Conservation (phyloP, 2,888 invertebrate species). For the Patella ulyssiponensis region DNA sequence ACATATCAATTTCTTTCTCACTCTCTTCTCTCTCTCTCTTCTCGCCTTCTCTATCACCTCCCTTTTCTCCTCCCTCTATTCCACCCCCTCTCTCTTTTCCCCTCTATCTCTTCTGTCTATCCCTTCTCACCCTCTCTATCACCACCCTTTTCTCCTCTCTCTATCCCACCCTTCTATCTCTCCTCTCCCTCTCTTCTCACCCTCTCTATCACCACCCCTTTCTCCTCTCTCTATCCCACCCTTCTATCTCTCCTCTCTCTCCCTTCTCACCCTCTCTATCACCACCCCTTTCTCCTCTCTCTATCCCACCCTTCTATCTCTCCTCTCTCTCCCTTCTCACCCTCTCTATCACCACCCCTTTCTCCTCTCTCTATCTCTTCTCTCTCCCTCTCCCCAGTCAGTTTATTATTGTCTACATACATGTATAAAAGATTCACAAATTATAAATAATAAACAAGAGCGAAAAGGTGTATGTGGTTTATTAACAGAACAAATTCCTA, state of each 20-base stretch:
- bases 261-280: background rate
- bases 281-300: background rate
- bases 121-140: background rate
- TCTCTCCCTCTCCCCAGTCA: background rate
- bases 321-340: background rate
- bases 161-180: background rate
- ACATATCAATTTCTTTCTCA: background rate
- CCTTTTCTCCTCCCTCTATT: background rate
- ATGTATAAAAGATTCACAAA: too few relatives aligned
- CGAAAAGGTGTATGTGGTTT: too few relatives aligned
- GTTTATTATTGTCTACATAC: too few relatives aligned
- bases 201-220: background rate
- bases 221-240: background rate
- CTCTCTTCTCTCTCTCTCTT: background rate
- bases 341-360: background rate
- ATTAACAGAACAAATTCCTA: too few relatives aligned
- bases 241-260: too few relatives aligned
- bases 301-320: background rate
- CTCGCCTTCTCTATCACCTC: background rate
- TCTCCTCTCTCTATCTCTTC: background rate
- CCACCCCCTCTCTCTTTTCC: background rate
- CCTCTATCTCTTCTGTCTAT: background rate
- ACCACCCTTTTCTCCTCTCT: conserved; percentile 9
- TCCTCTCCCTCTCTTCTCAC: background rate
- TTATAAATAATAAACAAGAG: too few relatives aligned